Evolutionary conservation across 2,113 vertebrate species (phyloP).

Genomic region (Damaliscus lunatus): DNA sequence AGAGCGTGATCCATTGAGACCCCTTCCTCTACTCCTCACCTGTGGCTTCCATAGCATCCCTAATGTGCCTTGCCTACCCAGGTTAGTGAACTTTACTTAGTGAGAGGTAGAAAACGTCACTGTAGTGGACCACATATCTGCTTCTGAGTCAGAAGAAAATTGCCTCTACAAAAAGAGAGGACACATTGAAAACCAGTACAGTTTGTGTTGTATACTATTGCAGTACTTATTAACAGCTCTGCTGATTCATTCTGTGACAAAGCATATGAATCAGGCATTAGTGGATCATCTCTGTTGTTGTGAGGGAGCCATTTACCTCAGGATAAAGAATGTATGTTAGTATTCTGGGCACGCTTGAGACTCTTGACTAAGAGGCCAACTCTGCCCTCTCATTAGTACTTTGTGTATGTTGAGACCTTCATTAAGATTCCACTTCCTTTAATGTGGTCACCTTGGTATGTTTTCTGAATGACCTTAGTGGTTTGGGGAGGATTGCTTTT

Average conservation of each 20-base stretch:
- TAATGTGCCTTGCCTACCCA: not conserved
- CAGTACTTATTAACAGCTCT: not conserved
- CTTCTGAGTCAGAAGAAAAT: not conserved
- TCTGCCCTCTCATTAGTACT: constrained; percentile 62
- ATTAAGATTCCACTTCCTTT: constrained; percentile 64
- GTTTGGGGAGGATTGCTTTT: constrained; percentile 57
- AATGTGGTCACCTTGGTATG: constrained; percentile 57
- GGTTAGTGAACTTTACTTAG: not conserved
- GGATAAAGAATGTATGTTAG: constrained; percentile 42
- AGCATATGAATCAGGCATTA: constrained; percentile 65
- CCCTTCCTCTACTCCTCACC: not conserved
- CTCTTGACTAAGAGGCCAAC: constrained; percentile 39
- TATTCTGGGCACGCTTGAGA: constrained; percentile 57
- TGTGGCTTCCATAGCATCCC: not conserved
- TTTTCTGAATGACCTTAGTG: constrained; percentile 57
- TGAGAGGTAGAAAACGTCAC: not conserved
- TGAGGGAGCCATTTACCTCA: constrained; percentile 48
- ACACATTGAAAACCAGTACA: not conserved
- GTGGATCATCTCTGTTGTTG: constrained; percentile 10
- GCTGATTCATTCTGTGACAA: constrained; percentile 66
- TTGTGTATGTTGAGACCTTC: constrained; percentile 57
- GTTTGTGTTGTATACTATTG: not conserved
- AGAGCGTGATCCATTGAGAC: not conserved
- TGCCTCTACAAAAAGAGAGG: not conserved
- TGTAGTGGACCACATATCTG: not conserved